These are phyloP conservation scores for Pseudanteris insignis DNA, from an alignment of 2,888 invertebrate genomes.

Conservation along the genomic window DNA sequence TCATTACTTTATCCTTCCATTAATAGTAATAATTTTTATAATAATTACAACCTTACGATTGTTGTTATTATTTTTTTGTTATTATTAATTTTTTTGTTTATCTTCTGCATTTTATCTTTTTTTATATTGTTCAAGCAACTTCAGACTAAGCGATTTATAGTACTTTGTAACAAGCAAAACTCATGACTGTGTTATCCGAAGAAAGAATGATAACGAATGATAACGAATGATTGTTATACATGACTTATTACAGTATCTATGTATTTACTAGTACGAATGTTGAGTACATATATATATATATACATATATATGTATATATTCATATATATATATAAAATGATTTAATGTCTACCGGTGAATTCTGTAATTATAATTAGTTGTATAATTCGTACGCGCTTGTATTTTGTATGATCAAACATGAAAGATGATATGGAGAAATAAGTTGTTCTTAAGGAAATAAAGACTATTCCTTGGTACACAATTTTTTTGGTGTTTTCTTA, in stretches of 20 bases:
- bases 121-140: constrained; percentile 2
- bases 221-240: constrained; percentile 5
- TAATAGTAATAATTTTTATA: too few relatives aligned
- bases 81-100: too few relatives aligned
- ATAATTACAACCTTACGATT: too few relatives aligned
- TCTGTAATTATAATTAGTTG: constrained; percentile 42
- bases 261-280: constrained; percentile 30
- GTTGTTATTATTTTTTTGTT: too few relatives aligned
- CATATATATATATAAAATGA: too few relatives aligned
- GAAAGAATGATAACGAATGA: not conserved
- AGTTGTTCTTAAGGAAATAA: constrained; percentile 57
- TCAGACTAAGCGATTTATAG: constrained; percentile 47
- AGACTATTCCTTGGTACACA: constrained; percentile 64
- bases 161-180: constrained; percentile 53
- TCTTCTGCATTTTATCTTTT: constrained; percentile 1
- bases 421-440: constrained; percentile 40
- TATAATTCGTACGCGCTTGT: constrained; percentile 63
- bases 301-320: too few relatives aligned
- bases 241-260: constrained; percentile 4
- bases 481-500: constrained; percentile 62
- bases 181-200: constrained; percentile 58
- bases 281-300: constrained; percentile 7
- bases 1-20: too few relatives aligned
- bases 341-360: constrained; percentile 25
- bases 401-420: constrained; percentile 63